Evolutionary conservation across 2,888 invertebrate species (phyloP), one percentile per base, ranked within the genome.

Genomic region (Tinea pellionella): DNA sequence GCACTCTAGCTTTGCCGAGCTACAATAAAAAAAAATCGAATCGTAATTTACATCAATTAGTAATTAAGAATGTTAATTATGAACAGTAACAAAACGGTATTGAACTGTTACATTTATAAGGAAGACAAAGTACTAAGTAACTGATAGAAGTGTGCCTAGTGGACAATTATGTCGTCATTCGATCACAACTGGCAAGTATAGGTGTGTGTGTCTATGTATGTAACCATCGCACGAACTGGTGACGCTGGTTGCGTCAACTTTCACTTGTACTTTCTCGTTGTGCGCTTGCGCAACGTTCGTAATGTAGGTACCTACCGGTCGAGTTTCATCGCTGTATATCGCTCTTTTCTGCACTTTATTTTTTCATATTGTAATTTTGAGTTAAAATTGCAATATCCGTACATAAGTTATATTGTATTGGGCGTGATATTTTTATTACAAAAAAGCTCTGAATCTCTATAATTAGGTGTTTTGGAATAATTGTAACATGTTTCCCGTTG

Each of bases 231-330:
- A 16, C 9, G 16, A 41, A 16, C 47, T 47, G 47, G 76, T 83
- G 86, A 83, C 85, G 83, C 75, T 8, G 18, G 77, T 86, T 86
- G 86, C 86, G 83, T 87, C 86, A 85, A 86, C 87, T 87, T 86
- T 87, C 86, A 86, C 87, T 86, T 78, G 80, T 86, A 86, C 86
- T 86, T 87, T 87, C 87, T 80, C 82, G 78, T 61, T 60, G 61
- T 53, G 69, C 77, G 73, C 84, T 87, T 87, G 83, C 87, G 86
- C 87, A 87, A 87, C 79, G 65, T 62, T 58, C 67, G 69, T 59
- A 59, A 57, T 29, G 57, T 13, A 29, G 24, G 24, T 24, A 24
- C 16, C 51, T 24, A 24, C 16, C 51, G 9, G 41, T 2, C 24
- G 2, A 6, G 24, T 24, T 24, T 24, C 13, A 13, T 51, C 51